These are phyloP conservation scores for Oreotrochilus melanogaster DNA, from an alignment of 2,113 vertebrate species.

Conservation along the genomic window DNA sequence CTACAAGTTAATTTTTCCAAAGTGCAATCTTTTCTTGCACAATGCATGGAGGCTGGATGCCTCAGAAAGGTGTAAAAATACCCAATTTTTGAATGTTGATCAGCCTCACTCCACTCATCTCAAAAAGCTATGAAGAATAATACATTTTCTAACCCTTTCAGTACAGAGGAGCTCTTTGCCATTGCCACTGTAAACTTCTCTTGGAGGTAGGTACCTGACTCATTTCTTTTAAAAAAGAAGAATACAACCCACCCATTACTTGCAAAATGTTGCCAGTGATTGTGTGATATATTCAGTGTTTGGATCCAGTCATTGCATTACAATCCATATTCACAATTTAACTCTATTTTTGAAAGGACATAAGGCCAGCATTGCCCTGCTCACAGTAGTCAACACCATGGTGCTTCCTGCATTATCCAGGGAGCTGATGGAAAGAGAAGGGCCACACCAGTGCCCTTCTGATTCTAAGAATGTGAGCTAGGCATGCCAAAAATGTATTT, in stretches of 20 bases:
- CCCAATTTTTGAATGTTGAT: not conserved
- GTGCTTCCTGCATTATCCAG: not conserved
- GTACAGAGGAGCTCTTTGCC: not conserved
- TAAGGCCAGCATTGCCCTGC: not conserved
- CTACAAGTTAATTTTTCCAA: not conserved
- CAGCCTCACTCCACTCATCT: not conserved
- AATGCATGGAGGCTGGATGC: rapidly evolving
- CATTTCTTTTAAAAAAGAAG: not conserved
- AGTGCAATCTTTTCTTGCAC: not conserved
- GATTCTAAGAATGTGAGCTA: not conserved
- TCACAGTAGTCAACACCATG: not conserved
- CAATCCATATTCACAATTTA: not conserved
- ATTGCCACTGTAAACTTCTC: not conserved
- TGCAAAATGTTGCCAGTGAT: not conserved
- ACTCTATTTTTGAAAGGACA: not conserved
- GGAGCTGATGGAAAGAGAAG: not conserved
- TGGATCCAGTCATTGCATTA: not conserved
- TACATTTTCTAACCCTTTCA: not conserved
- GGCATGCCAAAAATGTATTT: not conserved
- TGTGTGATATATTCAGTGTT: not conserved
- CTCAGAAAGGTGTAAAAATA: not conserved
- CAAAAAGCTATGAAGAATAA: not conserved
- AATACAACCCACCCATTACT: not conserved
- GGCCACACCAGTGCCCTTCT: not conserved
- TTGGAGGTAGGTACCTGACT: not conserved